A percentile compares a stretch with the other conserved stretches of the same genome.
Conservation (phyloP, 2,797 vertebrate species). For the Austrolebias charrua region DNA sequence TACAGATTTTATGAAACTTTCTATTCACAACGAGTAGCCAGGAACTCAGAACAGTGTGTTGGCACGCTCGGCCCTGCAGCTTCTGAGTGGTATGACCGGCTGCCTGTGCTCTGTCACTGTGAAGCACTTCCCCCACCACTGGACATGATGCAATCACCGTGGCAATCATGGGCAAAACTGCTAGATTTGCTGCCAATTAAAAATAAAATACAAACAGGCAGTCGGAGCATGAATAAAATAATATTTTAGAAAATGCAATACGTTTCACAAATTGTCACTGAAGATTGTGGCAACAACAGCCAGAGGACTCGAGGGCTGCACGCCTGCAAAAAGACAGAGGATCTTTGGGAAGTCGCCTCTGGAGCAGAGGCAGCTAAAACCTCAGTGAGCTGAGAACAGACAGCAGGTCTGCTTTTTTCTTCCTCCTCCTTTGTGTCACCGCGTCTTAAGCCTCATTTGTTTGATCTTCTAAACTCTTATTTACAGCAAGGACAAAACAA, state of each 20-base stretch:
- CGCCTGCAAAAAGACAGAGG: slow-evolving; percentile 35
- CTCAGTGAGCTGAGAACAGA: slow-evolving; percentile 47
- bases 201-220: slow-evolving; percentile 18
- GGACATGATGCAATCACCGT: slow-evolving; percentile 17
- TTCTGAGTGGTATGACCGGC: slow-evolving; percentile 56
- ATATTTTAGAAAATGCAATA: slow-evolving; percentile 37
- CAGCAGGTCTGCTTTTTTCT: slow-evolving; percentile 41
- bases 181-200: slow-evolving; percentile 44
- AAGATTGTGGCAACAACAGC: slow-evolving; percentile 45
- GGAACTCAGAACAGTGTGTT: slow-evolving; percentile 52
- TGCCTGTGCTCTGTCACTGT: slow-evolving; percentile 39
- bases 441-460: slow-evolving; percentile 73
- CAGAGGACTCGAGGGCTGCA: slow-evolving; percentile 37
- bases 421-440: slow-evolving; percentile 17
- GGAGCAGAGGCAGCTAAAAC: slow-evolving; percentile 47
- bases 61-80: slow-evolving; percentile 51
- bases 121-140: slow-evolving; percentile 30
- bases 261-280: slow-evolving; percentile 31
- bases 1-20: slow-evolving; percentile 47
- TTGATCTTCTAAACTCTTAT: slow-evolving; percentile 80
- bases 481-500: slow-evolving; percentile 73
- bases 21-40: slow-evolving; percentile 67
- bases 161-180: slow-evolving; percentile 33
- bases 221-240: slow-evolving; percentile 21
- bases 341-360: slow-evolving; percentile 27